Conservation (phyloP, 37 sponge, comb jelly and placozoan species). For the Eunapius fragilis region DNA sequence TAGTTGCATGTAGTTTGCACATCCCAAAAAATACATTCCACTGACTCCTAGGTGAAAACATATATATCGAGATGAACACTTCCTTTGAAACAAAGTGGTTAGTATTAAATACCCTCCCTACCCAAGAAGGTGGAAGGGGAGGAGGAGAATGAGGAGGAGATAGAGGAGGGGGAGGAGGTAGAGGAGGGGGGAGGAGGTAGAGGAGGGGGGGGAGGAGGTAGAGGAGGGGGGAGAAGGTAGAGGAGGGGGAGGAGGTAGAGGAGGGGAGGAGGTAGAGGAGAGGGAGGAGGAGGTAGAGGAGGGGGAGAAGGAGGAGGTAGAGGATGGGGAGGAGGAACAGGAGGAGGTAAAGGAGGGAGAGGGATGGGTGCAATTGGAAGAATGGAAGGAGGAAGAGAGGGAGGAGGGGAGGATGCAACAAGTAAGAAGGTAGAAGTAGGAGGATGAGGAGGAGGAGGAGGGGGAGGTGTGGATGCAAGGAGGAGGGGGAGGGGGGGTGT, state of each 20-base stretch:
- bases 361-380: too few species aligned
- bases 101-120: too few species aligned
- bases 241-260: background rate
- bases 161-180: too few species aligned
- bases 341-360: background rate
- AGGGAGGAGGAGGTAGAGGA: background rate
- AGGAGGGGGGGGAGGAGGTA: background rate
- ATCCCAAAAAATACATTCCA: too few species aligned
- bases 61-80: too few species aligned
- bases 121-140: too few species aligned
- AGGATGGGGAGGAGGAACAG: background rate
- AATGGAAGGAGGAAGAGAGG: constrained; percentile 2
- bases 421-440: background rate
- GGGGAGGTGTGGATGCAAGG: too few species aligned
- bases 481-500: background rate
- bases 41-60: too few species aligned
- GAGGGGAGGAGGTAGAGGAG: background rate
- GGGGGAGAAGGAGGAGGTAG: background rate
- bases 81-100: too few species aligned
- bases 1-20: too few species aligned
- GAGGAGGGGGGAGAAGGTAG: background rate
- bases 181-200: background rate
- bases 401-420: background rate
- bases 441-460: background rate
- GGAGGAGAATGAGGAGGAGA: too few species aligned